Evolutionary conservation across 2,113 vertebrate genomes (phyloP), one percentile per base, ranked within the genome.

Genomic region (Pongo abelii): DNA sequence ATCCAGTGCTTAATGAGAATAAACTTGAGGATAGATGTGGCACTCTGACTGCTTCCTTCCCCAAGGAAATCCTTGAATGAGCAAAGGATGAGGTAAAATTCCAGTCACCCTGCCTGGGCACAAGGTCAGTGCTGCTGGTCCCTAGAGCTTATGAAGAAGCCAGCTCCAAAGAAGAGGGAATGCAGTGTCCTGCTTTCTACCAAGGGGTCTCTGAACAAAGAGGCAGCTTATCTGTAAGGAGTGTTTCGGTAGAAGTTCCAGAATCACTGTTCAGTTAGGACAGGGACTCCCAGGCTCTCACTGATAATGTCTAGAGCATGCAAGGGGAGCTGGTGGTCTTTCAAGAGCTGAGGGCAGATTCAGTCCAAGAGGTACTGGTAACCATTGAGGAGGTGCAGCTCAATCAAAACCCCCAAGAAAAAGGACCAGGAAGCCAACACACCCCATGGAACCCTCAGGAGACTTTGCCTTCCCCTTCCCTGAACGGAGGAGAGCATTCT

Each of bases 1-100:
- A 78, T 25, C 17, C 22, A 96, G 38, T 67, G 35, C 38, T 97
- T 40, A 48, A 55, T 57, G 32, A 90, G 25, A 78, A 70, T 81
- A 80, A 81, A 70, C 18, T 48, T 30, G 43, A 38, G 23, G n/a
- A 12, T 46, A 1, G 7, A n/a, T 30, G 3, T 12, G 2, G 3
- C 20, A 0, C 25, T 78, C 25, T 85, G 30, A 67, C 9, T 38
- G 27, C 22, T 77, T 94, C 48, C 38, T 70, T 40, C 22, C 6
- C 8, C 23, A 74, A 84, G 74, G 43, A 79, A 89, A 86, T 50
- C 75, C 30, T 93, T 9, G 59, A 69, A 84, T 30, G 35, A 3
- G 52, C 75, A 52, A 52, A 84, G n/a, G n/a, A 87, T 8, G 48
- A 59, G 10, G 27, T 23, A 9, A 93, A 50, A 30, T 59, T 75